A percentile compares a stretch with the other conserved stretches of the same genome.
Conservation (phyloP, 2,113 vertebrate genomes). For the Planiliza haematocheilus region DNA sequence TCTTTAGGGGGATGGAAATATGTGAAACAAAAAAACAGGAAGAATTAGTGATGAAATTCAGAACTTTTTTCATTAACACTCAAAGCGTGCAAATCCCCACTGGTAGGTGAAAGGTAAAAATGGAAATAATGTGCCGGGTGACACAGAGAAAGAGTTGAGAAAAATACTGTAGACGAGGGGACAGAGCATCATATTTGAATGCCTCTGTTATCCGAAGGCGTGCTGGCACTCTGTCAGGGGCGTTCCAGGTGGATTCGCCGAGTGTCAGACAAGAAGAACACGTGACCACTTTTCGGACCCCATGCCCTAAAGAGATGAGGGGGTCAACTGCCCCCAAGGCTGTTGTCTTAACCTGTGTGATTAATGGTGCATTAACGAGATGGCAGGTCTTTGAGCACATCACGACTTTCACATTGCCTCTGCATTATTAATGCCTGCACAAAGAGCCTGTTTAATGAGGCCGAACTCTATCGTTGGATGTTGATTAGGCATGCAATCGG, state of each 20-base stretch:
- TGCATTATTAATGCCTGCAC: conserved; percentile 81
- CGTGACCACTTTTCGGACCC: conserved; percentile 31
- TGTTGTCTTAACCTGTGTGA: conserved; percentile 78
- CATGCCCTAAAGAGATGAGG: conserved; percentile 21
- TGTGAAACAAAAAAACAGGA: conserved; percentile 21
- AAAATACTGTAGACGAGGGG: conserved; percentile 3
- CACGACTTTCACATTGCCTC: conserved; percentile 62
- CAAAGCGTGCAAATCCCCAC: too few relatives aligned
- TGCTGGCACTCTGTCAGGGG: not conserved
- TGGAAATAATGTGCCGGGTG: not conserved
- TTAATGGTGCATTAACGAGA: conserved; percentile 77
- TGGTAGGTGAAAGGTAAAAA: not conserved
- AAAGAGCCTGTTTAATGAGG: conserved; percentile 81
- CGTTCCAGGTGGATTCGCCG: not conserved
- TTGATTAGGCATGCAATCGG: conserved; percentile 69
- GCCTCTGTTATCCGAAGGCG: not conserved
- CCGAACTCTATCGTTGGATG: conserved; percentile 71
- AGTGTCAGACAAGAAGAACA: conserved; percentile 17
- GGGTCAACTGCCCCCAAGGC: conserved; percentile 61
- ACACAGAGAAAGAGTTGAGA: not conserved
- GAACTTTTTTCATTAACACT: conserved; percentile 15
- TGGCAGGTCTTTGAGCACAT: conserved; percentile 75
- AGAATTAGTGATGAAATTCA: conserved; percentile 22
- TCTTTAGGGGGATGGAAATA: too few relatives aligned
- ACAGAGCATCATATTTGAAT: conserved; percentile 4